Base-by-base conservation (phyloP, 2,797 vertebrate species). In the Ispidina lecontei region DNA sequence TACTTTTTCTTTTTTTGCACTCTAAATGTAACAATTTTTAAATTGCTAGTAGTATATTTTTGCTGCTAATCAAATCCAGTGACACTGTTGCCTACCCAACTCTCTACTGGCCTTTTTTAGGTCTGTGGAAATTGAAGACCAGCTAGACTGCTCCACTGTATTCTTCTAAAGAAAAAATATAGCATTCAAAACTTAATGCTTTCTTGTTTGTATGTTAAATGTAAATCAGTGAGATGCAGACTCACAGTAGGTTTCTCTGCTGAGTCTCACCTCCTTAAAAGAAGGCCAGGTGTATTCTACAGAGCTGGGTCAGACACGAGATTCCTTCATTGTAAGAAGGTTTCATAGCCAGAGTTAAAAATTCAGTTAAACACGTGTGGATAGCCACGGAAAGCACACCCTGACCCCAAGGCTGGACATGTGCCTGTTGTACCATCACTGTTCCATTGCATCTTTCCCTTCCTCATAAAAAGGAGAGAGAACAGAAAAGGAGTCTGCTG, bases 351-450 rank as follows among this genome's bases (percentile, higher is more conserved):
- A 14, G 37, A 18, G 15, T 14, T 14, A 43, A 67, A 85, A 84
- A n/a, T 5, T 20, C 22, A n/a, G 12, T 18, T 20, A 35, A 71
- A 73, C 2, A 6, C 12, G 9, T 0, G 1, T 1, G 7, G 25
- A 14, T 18, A 63, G 28, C 14, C 44, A 6, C 1, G 22, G 37
- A 35, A 63, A 39, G 12, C 31, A 46, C 8, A 47, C 1, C 26
- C 21, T 19, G 23, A 33, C 20, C 1, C 1, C 41, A 39, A 39
- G 46, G 12, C 21, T 62, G 9, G 35, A 31, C 21, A 11, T 1
- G 0, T 5, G 7, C 31, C 14, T 63, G 9, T 25, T 1, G 0
- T 37, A 17, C 9, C 37, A 10, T 5, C 1, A 2, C 47, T 41
- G 4, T 10, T 55, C 25, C 11, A 26, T 15, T 39, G 23, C 20